These are phyloP conservation scores for Misgurnus mizolepis DNA, from an alignment of 2,113 vertebrate genomes.

Conservation along the genomic window DNA sequence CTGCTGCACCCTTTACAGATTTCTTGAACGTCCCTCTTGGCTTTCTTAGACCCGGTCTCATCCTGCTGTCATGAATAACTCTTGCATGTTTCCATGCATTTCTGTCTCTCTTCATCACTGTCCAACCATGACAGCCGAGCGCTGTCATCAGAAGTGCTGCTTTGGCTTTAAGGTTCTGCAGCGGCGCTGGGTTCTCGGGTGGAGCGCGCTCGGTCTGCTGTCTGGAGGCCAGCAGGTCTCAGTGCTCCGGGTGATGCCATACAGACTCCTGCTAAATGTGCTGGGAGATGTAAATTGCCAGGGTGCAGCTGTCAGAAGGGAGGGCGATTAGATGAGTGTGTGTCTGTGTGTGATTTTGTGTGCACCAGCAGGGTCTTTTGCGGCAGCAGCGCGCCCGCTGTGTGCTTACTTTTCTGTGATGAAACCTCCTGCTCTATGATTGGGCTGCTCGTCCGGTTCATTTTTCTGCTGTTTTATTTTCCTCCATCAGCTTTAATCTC, in stretches of 20 bases:
- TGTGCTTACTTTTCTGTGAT: conserved; percentile 91
- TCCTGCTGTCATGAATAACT: conserved; percentile 19
- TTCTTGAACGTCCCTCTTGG: no score
- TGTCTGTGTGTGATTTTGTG: conserved; percentile 76
- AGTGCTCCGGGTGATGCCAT: conserved; percentile 80
- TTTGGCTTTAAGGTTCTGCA: not conserved
- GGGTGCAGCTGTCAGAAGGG: conserved; percentile 86
- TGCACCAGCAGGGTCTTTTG: conserved; percentile 78
- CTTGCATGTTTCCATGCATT: conserved; percentile 18
- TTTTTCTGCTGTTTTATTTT: conserved; percentile 42
- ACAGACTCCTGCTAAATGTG: conserved; percentile 90
- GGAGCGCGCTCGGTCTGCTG: conserved; percentile 62
- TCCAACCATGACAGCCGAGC: conserved; percentile 13
- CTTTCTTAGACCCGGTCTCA: no score
- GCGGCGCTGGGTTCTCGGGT: conserved; percentile 64
- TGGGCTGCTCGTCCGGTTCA: conserved; percentile 63
- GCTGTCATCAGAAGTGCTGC: conserved; percentile 27
- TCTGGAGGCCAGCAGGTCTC: conserved; percentile 73
- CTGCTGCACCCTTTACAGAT: no score
- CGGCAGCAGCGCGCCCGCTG: conserved; percentile 84
- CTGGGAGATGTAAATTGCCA: conserved; percentile 92
- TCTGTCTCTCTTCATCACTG: not conserved
- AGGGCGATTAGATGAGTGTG: conserved; percentile 77
- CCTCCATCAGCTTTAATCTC: conserved; percentile 33
- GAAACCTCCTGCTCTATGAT: conserved; percentile 85